Evolutionary conservation across 2,797 vertebrate genomes (phyloP), one percentile per base, ranked within the genome.

Genomic region (Kryptopterus vitreolus): DNA sequence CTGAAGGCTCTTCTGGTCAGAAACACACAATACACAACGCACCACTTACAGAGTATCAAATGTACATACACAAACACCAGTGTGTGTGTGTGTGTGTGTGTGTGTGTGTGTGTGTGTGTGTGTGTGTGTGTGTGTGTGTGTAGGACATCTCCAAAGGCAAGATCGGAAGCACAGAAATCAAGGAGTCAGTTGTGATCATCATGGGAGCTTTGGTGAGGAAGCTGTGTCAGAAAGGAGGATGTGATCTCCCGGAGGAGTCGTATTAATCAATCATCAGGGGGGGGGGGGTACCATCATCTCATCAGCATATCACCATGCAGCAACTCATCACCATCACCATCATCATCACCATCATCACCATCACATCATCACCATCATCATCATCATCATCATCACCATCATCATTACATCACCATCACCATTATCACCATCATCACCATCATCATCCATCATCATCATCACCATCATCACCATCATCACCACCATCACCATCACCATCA

Each of bases 111-210:
- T 43, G 38, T 43, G 38, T 43, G 38, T 43, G 43, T 52, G 69
- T 70, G 31, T 73, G 7, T 76, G 46, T 77, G 29, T 77, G 20
- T 18, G 24, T 70, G 38, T 66, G 0, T 77, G 75, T 82, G 29
- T 80, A 99, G 98, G 92, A 91, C 55, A 95, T 93, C 84, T 95
- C 92, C 83, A 95, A 95, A 81, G 93, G 93, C 73, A 95, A 95
- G 66, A 95, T 99, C 0, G 94, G 90, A 46, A 97, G 90, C 82
- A 89, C 78, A n/a, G 96, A 99, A 84, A 97, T 98, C 85, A 95
- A 92, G 91, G 96, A 99, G 93, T 96, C 96, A 0, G 88, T 96
- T 50, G 92, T 99, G 87, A 97, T 98, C 88, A 93, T 98, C 82
- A 94, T 96, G 86, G 98, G 98, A 63, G 96, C 97, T 0, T 90